Base-by-base conservation (phyloP, 2,113 vertebrate genomes). In the Colinus virginianus region DNA sequence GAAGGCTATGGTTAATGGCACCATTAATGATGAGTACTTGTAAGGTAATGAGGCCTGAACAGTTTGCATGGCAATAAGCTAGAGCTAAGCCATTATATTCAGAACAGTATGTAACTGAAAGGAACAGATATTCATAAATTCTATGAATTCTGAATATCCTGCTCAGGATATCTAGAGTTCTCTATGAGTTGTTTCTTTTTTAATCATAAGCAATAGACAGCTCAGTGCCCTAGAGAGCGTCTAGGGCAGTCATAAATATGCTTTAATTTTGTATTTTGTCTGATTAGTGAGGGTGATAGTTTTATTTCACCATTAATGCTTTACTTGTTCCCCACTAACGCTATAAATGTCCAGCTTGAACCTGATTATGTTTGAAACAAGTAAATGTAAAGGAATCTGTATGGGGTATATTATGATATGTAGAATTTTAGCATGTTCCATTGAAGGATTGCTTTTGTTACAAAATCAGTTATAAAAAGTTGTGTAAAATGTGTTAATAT, bases 111-210 rank as follows among this genome's bases (percentile, higher is more conserved):
- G 40, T 45, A 62, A 48, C 75, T 68, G 20, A 53, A 78, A 84
- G 82, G n/a, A 67, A 48, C 30, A 94, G 76, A 34, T 87, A 81
- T 17, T 30, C 22, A 59, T 93, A 94, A 94, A 90, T 90, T 77
- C 53, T 46, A 19, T 36, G 58, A 36, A 36, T 36, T 36, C 36
- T 36, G 36, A 36, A 36, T 36, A 36, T 36, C 36, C 42, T 87
- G 59, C 36, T 17, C 13, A 70, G 32, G 43, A 18, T 63, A 74
- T 79, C 76, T 66, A 64, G 42, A 90, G 55, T n/a, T 70, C 7
- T 59, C 15, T 77, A 51, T 75, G 36, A 48, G 8, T 19, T 62
- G 7, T 18, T 59, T 81, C 76, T 86, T 59, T 4, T 63, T 70
- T 83, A 43, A 32, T 30, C 0, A 0, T 40, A 53, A 74, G 14